phyloP scores from a whole-genome alignment of 2,113 vertebrate species.

The Trematomus loennbergii region DNA sequence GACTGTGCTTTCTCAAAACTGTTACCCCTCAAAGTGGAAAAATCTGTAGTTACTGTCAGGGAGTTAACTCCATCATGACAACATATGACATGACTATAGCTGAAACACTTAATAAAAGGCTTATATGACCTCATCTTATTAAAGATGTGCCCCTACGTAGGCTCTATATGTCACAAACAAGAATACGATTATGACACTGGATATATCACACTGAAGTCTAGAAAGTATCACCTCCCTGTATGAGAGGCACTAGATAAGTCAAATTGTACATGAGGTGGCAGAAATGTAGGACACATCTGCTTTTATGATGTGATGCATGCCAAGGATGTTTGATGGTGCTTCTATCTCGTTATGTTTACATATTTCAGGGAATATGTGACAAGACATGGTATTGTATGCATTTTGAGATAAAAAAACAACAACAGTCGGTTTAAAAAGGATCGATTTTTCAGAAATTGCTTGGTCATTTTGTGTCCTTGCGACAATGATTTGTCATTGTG shows the following conservation, averaged over 20 bases:
- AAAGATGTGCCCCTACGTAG: conserved; percentile 3
- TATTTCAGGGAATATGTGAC: conserved; percentile 25
- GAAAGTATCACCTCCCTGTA: conserved; percentile 30
- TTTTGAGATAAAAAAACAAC: background rate
- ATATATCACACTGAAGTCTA: conserved; percentile 34
- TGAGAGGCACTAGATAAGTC: conserved; percentile 43
- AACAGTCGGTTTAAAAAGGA: background rate
- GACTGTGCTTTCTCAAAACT: background rate
- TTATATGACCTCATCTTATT: background rate
- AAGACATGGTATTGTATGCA: background rate
- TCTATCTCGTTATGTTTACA: conserved; percentile 36
- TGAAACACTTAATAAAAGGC: background rate
- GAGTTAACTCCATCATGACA: conserved; percentile 9
- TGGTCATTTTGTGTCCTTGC: conserved; percentile 7
- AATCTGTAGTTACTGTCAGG: background rate
- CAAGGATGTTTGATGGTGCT: background rate
- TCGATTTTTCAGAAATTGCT: conserved; percentile 7
- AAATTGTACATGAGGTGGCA: conserved; percentile 12
- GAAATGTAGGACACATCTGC: conserved; percentile 34
- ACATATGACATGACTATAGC: background rate
- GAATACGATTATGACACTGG: conserved; percentile 22
- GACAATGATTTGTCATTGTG: conserved; percentile 19
- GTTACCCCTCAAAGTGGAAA: conserved; percentile 14
- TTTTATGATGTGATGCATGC: conserved; percentile 50
- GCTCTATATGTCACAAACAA: conserved; percentile 21